Conservation (phyloP, 2,113 vertebrate genomes). For the Macrotis lagotis region DNA sequence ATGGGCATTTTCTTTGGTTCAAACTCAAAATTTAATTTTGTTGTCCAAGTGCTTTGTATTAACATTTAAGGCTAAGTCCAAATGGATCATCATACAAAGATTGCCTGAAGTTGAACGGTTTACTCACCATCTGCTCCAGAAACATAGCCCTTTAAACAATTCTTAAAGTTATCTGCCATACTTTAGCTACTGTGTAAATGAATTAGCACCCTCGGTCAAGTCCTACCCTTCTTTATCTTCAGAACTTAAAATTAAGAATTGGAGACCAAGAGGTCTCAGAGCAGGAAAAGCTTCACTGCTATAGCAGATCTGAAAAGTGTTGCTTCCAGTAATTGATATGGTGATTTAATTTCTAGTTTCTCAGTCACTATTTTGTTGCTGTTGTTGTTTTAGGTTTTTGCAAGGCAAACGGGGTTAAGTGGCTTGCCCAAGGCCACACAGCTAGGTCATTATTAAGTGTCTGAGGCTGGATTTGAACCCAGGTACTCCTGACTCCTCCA, state of each 20-base stretch:
- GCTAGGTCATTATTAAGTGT: too few species aligned
- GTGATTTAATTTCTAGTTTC: conserved; percentile 70
- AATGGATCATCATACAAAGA: not conserved
- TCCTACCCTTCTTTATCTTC: not conserved
- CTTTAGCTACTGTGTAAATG: not conserved
- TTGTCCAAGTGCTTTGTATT: not conserved
- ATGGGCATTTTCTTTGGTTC: not conserved
- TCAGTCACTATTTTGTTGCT: conserved; percentile 64
- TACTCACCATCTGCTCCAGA: not conserved
- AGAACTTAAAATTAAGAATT: not conserved
- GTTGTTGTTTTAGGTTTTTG: too few species aligned
- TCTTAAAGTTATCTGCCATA: not conserved
- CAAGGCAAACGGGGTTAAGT: too few species aligned
- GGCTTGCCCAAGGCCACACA: too few species aligned
- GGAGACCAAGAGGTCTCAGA: not conserved
- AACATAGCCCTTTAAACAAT: not conserved
- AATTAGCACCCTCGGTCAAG: not conserved
- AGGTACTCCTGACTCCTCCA: too few species aligned
- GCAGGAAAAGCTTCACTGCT: not conserved
- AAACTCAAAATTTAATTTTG: not conserved
- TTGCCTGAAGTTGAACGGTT: not conserved
- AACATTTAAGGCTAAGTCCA: not conserved
- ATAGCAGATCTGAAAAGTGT: conserved; percentile 45
- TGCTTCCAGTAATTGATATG: conserved; percentile 77
- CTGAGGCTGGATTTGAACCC: too few species aligned